Conservation (phyloP, 2,113 vertebrate genomes). For the Heterotilapia buettikoferi region DNA sequence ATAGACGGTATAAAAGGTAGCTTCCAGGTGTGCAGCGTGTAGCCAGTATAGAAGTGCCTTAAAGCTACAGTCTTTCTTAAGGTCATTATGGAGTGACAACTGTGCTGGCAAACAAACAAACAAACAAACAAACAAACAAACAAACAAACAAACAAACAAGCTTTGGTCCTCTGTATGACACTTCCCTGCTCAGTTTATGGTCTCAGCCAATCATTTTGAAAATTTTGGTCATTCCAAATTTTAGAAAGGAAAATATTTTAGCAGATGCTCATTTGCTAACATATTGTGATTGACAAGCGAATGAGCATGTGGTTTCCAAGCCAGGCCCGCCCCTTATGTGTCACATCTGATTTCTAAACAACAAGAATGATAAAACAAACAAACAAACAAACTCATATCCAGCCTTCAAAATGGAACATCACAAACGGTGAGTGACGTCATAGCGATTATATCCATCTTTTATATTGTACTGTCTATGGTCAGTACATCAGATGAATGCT, state of each 20-base stretch:
- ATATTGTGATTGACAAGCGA: background rate
- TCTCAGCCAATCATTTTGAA: background rate
- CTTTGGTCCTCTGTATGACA: background rate
- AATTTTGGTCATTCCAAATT: fast-evolving
- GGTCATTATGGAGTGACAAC: background rate
- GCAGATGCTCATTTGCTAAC: background rate
- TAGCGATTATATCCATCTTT: background rate
- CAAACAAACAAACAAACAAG: background rate
- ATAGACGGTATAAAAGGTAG: background rate
- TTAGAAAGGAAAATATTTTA: background rate
- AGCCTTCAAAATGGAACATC: background rate
- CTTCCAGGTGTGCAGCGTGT: background rate
- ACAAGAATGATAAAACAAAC: fast-evolving
- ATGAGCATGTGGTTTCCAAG: background rate
- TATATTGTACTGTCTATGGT: fast-evolving
- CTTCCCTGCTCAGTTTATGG: background rate
- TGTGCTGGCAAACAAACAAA: fast-evolving
- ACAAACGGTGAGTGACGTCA: background rate
- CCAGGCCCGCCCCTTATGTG: background rate
- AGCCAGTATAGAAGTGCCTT: background rate
- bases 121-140: background rate
- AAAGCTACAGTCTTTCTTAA: background rate
- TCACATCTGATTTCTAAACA: background rate
- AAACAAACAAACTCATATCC: background rate
- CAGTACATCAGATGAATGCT: background rate